Evolutionary conservation across 1,140 invertebrate species (phyloP).

Genomic region (Formica selysi): DNA sequence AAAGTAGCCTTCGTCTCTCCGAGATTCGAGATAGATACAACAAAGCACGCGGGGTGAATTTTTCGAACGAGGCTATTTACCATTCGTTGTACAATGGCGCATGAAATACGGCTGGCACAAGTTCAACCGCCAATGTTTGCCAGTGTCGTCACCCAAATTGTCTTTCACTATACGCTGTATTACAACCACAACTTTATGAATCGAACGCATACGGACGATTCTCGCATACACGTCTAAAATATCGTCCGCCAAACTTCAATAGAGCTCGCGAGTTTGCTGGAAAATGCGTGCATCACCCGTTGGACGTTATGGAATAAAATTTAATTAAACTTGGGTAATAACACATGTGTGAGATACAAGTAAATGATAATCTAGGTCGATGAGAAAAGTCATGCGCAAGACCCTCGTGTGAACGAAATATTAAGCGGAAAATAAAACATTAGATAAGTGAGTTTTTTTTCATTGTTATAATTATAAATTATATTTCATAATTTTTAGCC

Average conservation of each 20-base stretch:
- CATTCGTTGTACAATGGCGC: slow-evolving; percentile 53
- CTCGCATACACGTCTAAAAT: slow-evolving; percentile 18
- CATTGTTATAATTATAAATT: not conserved
- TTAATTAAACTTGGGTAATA: slow-evolving; percentile 40
- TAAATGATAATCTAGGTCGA: not conserved
- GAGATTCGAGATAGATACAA: slow-evolving; percentile 48
- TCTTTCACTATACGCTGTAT: slow-evolving; percentile 51
- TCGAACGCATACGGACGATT: slow-evolving; percentile 17
- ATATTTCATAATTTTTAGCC: not conserved
- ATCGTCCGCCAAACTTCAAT: slow-evolving; percentile 27
- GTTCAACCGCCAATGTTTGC: slow-evolving; percentile 60
- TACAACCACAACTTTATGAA: slow-evolving; percentile 40
- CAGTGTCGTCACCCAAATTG: slow-evolving; percentile 58
- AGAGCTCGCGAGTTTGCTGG: slow-evolving; percentile 10
- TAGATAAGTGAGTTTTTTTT: too few species aligned
- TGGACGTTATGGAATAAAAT: slow-evolving; percentile 30
- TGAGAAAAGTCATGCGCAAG: not conserved
- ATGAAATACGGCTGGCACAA: slow-evolving; percentile 62
- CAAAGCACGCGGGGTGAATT: slow-evolving; percentile 32
- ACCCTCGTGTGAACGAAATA: not conserved
- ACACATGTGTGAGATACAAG: not conserved
- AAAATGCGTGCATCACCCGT: slow-evolving; percentile 23
- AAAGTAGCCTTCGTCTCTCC: not conserved
- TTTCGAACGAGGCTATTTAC: slow-evolving; percentile 58
- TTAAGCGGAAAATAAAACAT: not conserved